phyloP scores from a whole-genome alignment of 2,113 vertebrate species.

The Diphyllodes magnificus region DNA sequence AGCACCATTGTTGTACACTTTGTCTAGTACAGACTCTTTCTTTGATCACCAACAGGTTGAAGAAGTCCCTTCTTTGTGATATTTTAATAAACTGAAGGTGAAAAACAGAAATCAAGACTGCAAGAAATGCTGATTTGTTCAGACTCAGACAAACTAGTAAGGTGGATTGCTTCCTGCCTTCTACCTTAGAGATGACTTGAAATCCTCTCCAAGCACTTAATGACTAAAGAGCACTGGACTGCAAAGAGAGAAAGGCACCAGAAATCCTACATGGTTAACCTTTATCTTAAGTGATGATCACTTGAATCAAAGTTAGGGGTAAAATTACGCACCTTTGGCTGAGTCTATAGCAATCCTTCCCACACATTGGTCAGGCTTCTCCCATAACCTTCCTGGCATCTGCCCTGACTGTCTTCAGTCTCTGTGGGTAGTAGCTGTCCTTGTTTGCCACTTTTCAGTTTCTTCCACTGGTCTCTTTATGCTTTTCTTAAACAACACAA shows the following conservation, averaged over 20 bases:
- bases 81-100: background rate
- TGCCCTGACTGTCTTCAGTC: background rate
- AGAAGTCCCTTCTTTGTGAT: background rate
- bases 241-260: background rate
- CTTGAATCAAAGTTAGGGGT: background rate
- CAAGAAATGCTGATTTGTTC: background rate
- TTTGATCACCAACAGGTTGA: background rate
- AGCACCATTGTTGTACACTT: background rate
- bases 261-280: background rate
- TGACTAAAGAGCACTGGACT: background rate
- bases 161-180: background rate
- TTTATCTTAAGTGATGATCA: background rate
- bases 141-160: background rate
- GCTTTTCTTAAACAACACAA: background rate
- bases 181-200: background rate
- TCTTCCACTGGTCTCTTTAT: background rate
- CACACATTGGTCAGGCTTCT: background rate
- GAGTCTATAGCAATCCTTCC: background rate
- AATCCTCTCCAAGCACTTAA: background rate
- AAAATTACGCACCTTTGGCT: background rate
- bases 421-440: background rate
- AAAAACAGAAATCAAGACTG: background rate
- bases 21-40: background rate
- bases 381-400: background rate
- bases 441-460: background rate